phyloP scores from a whole-genome alignment of 2,888 invertebrate genomes.

The Leucophenga montana region DNA sequence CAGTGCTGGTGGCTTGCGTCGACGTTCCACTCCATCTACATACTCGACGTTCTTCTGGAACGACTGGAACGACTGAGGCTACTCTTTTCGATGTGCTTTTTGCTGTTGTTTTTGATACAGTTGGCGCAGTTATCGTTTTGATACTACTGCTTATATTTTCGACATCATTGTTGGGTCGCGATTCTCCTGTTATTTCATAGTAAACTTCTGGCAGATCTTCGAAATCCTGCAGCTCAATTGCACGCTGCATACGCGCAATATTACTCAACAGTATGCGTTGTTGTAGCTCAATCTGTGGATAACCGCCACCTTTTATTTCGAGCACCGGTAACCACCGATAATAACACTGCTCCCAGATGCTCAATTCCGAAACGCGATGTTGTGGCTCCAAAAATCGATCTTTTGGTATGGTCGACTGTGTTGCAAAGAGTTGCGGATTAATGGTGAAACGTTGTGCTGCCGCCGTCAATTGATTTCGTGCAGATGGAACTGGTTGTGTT shows the following conservation, averaged over 20 bases:
- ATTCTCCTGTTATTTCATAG: constrained; percentile 58
- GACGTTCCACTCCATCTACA: constrained; percentile 66
- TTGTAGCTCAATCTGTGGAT: constrained; percentile 72
- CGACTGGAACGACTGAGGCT: background rate
- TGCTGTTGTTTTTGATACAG: constrained; percentile 14
- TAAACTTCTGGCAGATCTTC: constrained; percentile 70
- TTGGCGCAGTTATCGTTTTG: background rate
- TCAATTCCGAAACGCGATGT: constrained; percentile 76
- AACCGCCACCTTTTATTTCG: constrained; percentile 76
- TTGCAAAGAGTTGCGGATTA: constrained; percentile 66
- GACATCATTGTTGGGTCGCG: constrained; percentile 35
- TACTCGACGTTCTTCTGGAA: constrained; percentile 54
- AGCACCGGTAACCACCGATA: constrained; percentile 90
- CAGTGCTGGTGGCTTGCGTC: constrained; percentile 49
- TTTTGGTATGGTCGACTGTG: constrained; percentile 70
- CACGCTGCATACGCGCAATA: constrained; percentile 71
- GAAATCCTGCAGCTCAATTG: constrained; percentile 69
- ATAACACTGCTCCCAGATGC: constrained; percentile 92
- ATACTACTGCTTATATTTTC: background rate
- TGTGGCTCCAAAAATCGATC: constrained; percentile 75
- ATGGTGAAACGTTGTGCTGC: constrained; percentile 62
- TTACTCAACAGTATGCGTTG: constrained; percentile 71
- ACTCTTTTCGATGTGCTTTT: constrained; percentile 42
- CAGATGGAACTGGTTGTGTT: constrained; percentile 29
- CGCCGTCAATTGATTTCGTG: constrained; percentile 23